Evolutionary conservation across 2,113 vertebrate genomes (phyloP), one percentile per base, ranked within the genome.

Genomic region (Gymnarchus niloticus): DNA sequence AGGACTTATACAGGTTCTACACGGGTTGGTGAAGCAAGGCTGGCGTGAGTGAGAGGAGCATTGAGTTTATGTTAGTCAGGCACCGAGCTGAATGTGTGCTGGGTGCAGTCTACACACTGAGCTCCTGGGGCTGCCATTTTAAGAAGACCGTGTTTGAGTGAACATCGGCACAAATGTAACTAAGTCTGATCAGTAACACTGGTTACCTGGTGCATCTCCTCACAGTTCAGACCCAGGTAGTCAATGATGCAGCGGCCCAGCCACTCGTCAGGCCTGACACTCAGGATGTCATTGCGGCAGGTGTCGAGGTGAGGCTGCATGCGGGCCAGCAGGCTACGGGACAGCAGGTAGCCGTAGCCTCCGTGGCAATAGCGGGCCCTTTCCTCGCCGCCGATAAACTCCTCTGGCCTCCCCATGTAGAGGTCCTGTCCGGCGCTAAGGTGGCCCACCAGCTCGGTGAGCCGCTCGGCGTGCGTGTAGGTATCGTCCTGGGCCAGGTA

Each of bases 241-340:
- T 99, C 98, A 0, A 98, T 98, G 88, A 99, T 95, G 93, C 98
- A 99, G 85, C 98, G 97, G 52, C 98, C 98, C 21, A 99, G 95
- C 98, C 98, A 99, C 91, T 99, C 98, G 0, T 99, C 98, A 0
- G 98, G 96, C 8, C 97, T 94, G 61, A 97, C 96, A 0, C 98
- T 98, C 57, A 99, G 96, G 89, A 99, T 99, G 89, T 99, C 97
- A 12, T 98, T 97, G 2, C 97, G 96, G 82, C 98, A 99, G 88
- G 95, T 93, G 87, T 98, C 97, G 4, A 99, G 93, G 86, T 98
- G 96, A 0, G 95, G 97, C 84, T 95, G 94, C 84, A 99, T 89
- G 51, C 95, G 95, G 0, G 96, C 95, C 86, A 99, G 91, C 59
- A 99, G 95, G 59, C 97, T 97, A 61, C 97, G 96, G 1, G 98